Evolutionary conservation across 1,140 invertebrate species (phyloP).

Genomic region (Drosophila leontia): DNA sequence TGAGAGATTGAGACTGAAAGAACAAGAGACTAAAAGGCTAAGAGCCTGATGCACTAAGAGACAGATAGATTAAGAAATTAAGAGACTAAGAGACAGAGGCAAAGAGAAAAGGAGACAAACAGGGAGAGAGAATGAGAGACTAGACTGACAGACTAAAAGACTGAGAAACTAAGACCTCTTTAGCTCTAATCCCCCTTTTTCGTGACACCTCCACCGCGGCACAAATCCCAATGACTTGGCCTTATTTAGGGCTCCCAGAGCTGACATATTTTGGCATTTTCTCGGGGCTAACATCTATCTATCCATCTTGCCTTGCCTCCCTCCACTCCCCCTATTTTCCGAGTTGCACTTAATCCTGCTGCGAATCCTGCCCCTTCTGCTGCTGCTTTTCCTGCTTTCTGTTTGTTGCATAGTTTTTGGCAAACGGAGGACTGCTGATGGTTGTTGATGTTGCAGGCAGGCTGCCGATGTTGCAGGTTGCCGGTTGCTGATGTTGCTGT

Average conservation of each 20-base stretch:
- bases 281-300: slow-evolving; percentile 9
- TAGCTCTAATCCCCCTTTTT: neutral
- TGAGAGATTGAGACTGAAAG: neutral
- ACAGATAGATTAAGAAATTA: too few relatives aligned
- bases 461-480: slow-evolving; percentile 38
- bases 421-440: slow-evolving; percentile 18
- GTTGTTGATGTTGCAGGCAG: slow-evolving; percentile 18
- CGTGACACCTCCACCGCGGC: slow-evolving; percentile 5
- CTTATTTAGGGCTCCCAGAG: slow-evolving; percentile 1
- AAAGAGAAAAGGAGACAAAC: too few relatives aligned
- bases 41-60: too few relatives aligned
- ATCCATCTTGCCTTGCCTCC: neutral
- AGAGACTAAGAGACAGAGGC: too few relatives aligned
- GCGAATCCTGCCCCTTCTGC: neutral
- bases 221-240: neutral
- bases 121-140: too few relatives aligned
- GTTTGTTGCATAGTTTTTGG: slow-evolving; percentile 49
- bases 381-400: neutral
- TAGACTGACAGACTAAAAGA: too few relatives aligned
- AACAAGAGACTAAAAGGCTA: neutral
- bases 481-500: slow-evolving; percentile 51
- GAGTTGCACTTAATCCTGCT: slow-evolving; percentile 25
- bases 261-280: slow-evolving; percentile 31
- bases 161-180: neutral
- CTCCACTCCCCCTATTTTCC: neutral